phyloP scores from a whole-genome alignment of 2,113 vertebrate species.

The Lagenorhynchus albirostris region DNA sequence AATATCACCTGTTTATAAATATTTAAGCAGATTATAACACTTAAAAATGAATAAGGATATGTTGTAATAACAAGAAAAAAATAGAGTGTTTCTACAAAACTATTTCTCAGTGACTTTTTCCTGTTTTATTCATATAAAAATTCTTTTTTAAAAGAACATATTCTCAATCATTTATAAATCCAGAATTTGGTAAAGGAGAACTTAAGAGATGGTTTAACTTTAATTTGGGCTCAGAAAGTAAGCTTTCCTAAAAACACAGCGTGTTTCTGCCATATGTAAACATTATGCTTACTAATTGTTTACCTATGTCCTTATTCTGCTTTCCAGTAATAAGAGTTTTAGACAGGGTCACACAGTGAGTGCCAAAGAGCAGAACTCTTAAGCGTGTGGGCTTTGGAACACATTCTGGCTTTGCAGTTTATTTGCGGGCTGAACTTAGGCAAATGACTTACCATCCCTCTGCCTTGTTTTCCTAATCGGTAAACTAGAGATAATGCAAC shows the following conservation, averaged over 20 bases:
- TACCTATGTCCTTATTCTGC: neutral
- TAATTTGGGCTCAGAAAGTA: constrained; percentile 12
- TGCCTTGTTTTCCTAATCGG: neutral
- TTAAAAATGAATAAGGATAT: neutral
- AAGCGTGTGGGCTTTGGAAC: neutral
- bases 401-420: neutral
- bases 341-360: neutral
- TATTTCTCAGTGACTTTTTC: neutral
- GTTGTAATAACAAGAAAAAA: neutral
- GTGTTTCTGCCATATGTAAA: neutral
- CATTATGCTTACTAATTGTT: constrained; percentile 13
- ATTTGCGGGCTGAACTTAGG: neutral
- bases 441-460: neutral
- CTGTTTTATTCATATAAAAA: neutral
- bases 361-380: neutral
- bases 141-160: neutral
- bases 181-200: neutral
- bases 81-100: neutral
- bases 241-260: neutral
- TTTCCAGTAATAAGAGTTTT: constrained; percentile 9
- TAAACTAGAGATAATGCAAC: neutral
- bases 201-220: neutral
- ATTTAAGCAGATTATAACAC: neutral
- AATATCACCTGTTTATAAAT: neutral
- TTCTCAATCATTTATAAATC: neutral